Conservation (phyloP, 2,113 vertebrate genomes). For the Labrus mixtus region DNA sequence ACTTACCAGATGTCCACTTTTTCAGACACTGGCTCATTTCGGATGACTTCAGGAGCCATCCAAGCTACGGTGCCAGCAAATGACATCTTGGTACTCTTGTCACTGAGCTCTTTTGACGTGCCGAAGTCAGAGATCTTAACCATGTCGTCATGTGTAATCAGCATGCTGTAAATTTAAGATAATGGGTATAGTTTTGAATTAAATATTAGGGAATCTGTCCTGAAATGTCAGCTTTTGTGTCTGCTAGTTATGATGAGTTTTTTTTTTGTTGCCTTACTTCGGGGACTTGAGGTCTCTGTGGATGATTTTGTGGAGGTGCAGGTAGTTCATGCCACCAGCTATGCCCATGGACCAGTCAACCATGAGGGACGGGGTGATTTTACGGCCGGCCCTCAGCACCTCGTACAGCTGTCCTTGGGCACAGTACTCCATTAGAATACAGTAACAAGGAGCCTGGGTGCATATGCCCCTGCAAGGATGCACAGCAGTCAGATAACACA, state of each 20-base stretch:
- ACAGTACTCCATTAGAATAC: slow-evolving; percentile 99
- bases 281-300: slow-evolving; percentile 98
- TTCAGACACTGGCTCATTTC: slow-evolving; percentile 97
- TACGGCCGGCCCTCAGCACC: slow-evolving; percentile 94
- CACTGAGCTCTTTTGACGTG: slow-evolving; percentile 96
- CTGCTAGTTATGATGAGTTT: background rate
- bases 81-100: slow-evolving; percentile 99
- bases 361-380: slow-evolving; percentile 94
- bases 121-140: slow-evolving; percentile 99
- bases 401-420: slow-evolving; percentile 98
- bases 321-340: slow-evolving; percentile 98
- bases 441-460: slow-evolving; percentile 98
- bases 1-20: slow-evolving; percentile 98
- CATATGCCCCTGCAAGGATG: slow-evolving; percentile 90
- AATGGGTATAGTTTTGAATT: background rate
- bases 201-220: background rate
- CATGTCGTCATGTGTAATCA: slow-evolving; percentile 97
- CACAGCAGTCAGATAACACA: slow-evolving; percentile 4
- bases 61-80: slow-evolving; percentile 98
- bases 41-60: slow-evolving; percentile 99
- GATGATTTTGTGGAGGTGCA: slow-evolving; percentile 99
- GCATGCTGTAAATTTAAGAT: slow-evolving; percentile 86
- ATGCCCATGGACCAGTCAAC: slow-evolving; percentile 99
- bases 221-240: background rate
- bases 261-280: slow-evolving; percentile 83